phyloP scores from a whole-genome alignment of 2,888 invertebrate species.

The Cryptophagus acutangulus region DNA sequence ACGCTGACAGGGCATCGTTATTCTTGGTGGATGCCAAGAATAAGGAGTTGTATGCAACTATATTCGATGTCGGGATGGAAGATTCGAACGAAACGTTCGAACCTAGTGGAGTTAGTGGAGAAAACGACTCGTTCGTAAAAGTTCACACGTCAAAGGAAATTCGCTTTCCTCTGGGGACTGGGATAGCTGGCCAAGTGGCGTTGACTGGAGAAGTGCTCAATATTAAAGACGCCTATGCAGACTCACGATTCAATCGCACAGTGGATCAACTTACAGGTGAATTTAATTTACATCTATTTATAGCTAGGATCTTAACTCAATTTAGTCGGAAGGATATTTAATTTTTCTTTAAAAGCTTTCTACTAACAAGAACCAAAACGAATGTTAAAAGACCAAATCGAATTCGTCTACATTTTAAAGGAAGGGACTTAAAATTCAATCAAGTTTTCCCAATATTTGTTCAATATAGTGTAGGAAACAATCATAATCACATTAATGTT shows the following conservation, averaged over 20 bases:
- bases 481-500: too few species aligned
- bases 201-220: slow-evolving; percentile 73
- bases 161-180: slow-evolving; percentile 68
- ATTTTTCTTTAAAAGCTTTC: too few species aligned
- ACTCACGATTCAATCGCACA: slow-evolving; percentile 68
- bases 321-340: too few species aligned
- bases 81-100: slow-evolving; percentile 31
- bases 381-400: too few species aligned
- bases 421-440: too few species aligned
- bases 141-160: slow-evolving; percentile 52
- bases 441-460: too few species aligned
- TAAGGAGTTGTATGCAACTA: slow-evolving; percentile 73
- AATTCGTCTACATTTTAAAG: too few species aligned
- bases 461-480: too few species aligned
- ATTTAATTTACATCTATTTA: too few species aligned
- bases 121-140: slow-evolving; percentile 27
- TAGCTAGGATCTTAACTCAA: too few species aligned
- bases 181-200: slow-evolving; percentile 80
- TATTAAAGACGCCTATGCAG: slow-evolving; percentile 77
- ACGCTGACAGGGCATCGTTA: slow-evolving; percentile 78
- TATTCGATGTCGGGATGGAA: slow-evolving; percentile 65
- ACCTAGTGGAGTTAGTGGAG: slow-evolving; percentile 10
- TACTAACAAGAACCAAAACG: too few species aligned
- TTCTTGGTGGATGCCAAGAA: slow-evolving; percentile 72
- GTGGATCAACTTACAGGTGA: slow-evolving; percentile 59